Conservation (phyloP, 1,140 invertebrate species). For the Anadara kagoshimensis region DNA sequence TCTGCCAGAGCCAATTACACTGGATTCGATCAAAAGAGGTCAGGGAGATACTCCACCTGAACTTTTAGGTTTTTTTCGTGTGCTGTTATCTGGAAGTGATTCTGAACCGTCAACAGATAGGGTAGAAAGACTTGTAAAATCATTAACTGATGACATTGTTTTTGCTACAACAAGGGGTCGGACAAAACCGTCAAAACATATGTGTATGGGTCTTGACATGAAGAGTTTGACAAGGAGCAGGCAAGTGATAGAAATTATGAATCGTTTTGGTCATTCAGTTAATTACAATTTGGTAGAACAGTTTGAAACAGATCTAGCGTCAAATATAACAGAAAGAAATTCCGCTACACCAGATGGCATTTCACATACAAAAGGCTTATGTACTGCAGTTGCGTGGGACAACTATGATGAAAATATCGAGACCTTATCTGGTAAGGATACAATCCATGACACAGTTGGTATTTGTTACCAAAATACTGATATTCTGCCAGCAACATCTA, state of each 20-base stretch:
- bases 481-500: background rate
- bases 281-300: slow-evolving; percentile 1
- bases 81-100: background rate
- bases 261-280: background rate
- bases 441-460: slow-evolving; percentile 26
- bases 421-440: slow-evolving; percentile 3
- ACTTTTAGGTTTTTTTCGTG: slow-evolving; percentile 8
- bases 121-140: slow-evolving; percentile 1
- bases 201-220: background rate
- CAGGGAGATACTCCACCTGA: too few relatives aligned
- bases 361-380: slow-evolving; percentile 8
- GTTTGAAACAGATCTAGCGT: background rate
- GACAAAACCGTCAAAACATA: background rate
- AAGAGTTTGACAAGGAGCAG: background rate
- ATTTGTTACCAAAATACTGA: slow-evolving; percentile 19
- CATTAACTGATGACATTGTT: background rate
- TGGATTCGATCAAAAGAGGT: too few relatives aligned
- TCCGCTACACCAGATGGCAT: background rate
- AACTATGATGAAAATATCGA: slow-evolving; percentile 22
- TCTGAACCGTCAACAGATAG: background rate
- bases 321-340: background rate
- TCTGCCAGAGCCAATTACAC: too few relatives aligned
- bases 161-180: background rate
- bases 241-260: background rate
- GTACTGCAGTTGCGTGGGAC: slow-evolving; percentile 9